phyloP scores from a whole-genome alignment of 1,140 invertebrate genomes.

The Lamellibrachia luymesi region DNA sequence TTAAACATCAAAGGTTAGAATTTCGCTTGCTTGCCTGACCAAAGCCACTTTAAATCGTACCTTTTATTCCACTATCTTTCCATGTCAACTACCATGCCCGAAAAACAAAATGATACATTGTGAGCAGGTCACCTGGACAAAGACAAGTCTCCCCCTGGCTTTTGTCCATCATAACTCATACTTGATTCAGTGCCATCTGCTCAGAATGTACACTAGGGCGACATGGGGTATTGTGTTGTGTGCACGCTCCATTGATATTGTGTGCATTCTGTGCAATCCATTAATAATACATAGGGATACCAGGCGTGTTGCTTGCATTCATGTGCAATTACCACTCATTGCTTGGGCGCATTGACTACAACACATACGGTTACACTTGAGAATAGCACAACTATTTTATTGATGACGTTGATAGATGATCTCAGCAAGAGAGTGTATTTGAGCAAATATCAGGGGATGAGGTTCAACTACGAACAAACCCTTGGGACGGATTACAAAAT shows the following conservation, averaged over 20 bases:
- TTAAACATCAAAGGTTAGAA: not conserved
- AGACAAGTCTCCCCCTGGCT: not conserved
- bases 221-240: not conserved
- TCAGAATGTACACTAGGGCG: not conserved
- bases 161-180: not conserved
- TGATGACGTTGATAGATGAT: not conserved
- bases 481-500: not conserved
- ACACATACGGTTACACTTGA: not conserved
- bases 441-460: not conserved
- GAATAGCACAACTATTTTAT: not conserved
- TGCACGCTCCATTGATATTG: not conserved
- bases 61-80: not conserved
- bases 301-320: not conserved
- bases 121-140: not conserved
- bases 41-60: not conserved
- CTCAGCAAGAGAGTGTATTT: not conserved
- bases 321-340: not conserved
- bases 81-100: not conserved
- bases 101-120: not conserved
- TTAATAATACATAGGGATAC: not conserved
- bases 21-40: not conserved
- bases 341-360: not conserved
- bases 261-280: not conserved
- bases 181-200: not conserved
- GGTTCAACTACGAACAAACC: not conserved